Conservation (phyloP, 35 echinoderm and acorn worm species). For the Anneissia japonica region DNA sequence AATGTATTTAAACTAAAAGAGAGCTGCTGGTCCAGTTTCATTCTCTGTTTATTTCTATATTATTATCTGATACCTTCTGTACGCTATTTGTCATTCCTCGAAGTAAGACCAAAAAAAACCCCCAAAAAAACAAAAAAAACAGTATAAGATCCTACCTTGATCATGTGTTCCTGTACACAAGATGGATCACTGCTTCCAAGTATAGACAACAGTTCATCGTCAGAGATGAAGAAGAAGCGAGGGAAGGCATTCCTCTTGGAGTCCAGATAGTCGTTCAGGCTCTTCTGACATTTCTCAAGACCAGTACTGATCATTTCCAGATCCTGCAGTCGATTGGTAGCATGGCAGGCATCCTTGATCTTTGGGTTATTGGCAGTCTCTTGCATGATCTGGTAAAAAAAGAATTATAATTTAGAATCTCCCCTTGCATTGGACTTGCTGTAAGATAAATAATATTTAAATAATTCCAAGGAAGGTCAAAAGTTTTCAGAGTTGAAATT, state of each 20-base stretch:
- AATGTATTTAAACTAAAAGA: too few relatives aligned
- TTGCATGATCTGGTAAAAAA: constrained; percentile 71
- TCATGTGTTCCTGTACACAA: constrained; percentile 99
- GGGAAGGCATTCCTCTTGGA: constrained; percentile 99
- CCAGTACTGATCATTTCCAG: constrained; percentile 93
- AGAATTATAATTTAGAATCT: background rate
- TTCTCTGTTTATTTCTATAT: too few relatives aligned
- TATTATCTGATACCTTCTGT: too few relatives aligned
- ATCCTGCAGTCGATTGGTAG: constrained; percentile 75
- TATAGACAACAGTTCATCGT: constrained; percentile 95
- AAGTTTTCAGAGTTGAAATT: too few relatives aligned
- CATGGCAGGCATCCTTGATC: constrained; percentile 96
- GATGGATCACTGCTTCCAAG: constrained; percentile 92
- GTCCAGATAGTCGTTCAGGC: constrained; percentile 97
- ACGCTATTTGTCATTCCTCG: too few relatives aligned
- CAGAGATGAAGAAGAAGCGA: constrained; percentile 98
- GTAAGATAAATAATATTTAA: too few relatives aligned
- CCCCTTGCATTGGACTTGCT: too few relatives aligned
- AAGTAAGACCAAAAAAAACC: too few relatives aligned
- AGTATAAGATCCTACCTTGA: too few relatives aligned
- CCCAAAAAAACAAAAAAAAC: too few relatives aligned
- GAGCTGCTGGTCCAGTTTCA: too few relatives aligned
- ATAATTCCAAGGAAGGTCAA: too few relatives aligned
- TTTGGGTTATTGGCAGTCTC: constrained; percentile 77
- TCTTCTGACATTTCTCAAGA: constrained; percentile 98